Percentiles rank a stretch among this genome's conserved stretches.
Evolutionary conservation across 2,797 vertebrate genomes (phyloP).

Genomic region (Rallus crepitans): DNA sequence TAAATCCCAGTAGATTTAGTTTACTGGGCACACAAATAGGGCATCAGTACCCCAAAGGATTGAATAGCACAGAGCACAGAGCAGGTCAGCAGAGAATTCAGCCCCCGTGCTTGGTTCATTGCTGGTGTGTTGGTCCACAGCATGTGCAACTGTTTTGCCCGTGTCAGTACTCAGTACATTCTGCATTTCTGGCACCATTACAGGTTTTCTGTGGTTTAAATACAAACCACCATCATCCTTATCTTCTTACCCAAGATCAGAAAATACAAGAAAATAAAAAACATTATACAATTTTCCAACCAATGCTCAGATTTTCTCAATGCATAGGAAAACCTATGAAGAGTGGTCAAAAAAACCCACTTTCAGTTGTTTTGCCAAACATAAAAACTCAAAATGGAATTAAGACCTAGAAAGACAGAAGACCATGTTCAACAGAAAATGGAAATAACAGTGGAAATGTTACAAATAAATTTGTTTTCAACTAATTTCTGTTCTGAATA

Average conservation of each 20-base stretch:
- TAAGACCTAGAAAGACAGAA: not conserved
- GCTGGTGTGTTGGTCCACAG: too few relatives aligned
- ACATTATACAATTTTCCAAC: not conserved
- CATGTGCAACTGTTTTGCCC: not conserved
- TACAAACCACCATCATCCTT: not conserved
- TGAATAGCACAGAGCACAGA: not conserved
- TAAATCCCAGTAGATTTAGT: not conserved
- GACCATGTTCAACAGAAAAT: not conserved
- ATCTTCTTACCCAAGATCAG: not conserved
- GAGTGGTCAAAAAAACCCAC: not conserved
- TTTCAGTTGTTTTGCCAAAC: not conserved
- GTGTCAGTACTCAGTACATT: rapidly evolving
- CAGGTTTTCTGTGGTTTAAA: not conserved
- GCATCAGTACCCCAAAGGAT: not conserved
- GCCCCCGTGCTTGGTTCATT: not conserved
- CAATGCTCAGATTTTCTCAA: not conserved
- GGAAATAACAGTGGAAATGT: not conserved
- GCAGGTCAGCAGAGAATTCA: not conserved
- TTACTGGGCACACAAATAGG: rapidly evolving
- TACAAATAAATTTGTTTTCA: not conserved
- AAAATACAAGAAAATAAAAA: not conserved
- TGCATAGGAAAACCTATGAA: not conserved
- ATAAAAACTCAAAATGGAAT: not conserved
- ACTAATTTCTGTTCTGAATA: not conserved
- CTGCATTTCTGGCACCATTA: not conserved